Evolutionary conservation across 2,888 invertebrate genomes (phyloP), one percentile per base, ranked within the genome.

Genomic region (Lagria hirta): DNA sequence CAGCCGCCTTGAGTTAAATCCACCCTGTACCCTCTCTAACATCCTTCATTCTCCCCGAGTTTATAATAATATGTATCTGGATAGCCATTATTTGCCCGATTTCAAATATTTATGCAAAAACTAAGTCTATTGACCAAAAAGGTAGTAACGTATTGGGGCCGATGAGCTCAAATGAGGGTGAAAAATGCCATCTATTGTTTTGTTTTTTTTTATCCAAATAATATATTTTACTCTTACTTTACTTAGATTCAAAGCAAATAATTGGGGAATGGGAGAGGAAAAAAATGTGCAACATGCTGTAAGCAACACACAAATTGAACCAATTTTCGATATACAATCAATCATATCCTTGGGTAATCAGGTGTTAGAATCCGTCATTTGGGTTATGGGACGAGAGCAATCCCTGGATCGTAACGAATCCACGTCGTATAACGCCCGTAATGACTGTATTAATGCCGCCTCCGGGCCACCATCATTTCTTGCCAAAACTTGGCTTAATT

Each of bases 401-500:
- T 46, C 49, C 42, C 51, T 40, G 44, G 50, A 53, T 46, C 41
- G 42, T 35, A 29, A 30, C 37, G 37, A 41, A 32, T 57, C 54
- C 58, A 55, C 54, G 54, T 44, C 49, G 56, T 58, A 61, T 59
- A 62, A 61, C 60, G 51, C 51, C 55, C 58, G 59, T 66, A 68
- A 68, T 66, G 66, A 67, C 65, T 67, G 64, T 67, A 28, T 28
- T 28, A 28, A 64, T 59, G 62, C 53, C 54, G 52, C 53, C 52
- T 53, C 57, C 52, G 64, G 65, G 64, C 59, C 55, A 58, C 54
- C 55, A 62, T 68, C 67, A 68, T 69, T 69, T 69, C 69, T 69
- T 69, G 68, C 64, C 58, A 61, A 65, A 69, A 69, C 66, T 69
- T 69, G 58, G 59, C 52, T 55, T 68, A 69, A 69, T 69, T 69